Base-by-base conservation (phyloP, 2,797 vertebrate species). In the Ataeniobius toweri region DNA sequence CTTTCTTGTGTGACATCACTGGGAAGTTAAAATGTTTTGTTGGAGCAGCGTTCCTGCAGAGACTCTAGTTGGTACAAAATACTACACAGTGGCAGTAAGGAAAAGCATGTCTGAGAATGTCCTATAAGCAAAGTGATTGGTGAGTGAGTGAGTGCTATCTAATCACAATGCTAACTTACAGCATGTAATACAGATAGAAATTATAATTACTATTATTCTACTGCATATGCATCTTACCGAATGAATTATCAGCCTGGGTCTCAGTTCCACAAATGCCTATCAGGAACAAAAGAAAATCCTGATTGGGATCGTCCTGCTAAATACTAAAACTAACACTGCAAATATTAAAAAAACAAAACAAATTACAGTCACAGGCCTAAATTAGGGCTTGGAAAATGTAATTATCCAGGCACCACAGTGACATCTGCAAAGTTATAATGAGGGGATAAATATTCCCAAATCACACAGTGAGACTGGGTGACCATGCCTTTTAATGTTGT, bases 361-460 rank as follows among this genome's bases (percentile, higher is more conserved):
- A 51, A n/a, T n/a, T 67, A 69, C 22, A 26, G 41, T 46, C 67
- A 6, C 22, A 46, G 5, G 24, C 22, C 41, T 69, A 69, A 69
- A 69, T 44, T n/a, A 69, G 24, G 39, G 39, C 13, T 69, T 24
- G 44, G n/a, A 24, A 39, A 51, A 75, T 39, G 9, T 48, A 31
- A 65, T 67, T 18, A 53, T 75, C 12, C 36, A 67, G 46, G 13
- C 48, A 51, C 28, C 28, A 51, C 46, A 51, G 39, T 12, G n/a
- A 55, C 31, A 53, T 58, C 39, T 56, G 53, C 22, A 41, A 41
- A 58, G 24, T 56, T 39, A 58, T 58, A 58, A 73, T 73, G 53
- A 51, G 7, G 20, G n/a, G 28, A 81, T 56, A 77, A 41, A 77
- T 67, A 50, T 63, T 58, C 31, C 71, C 44, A 69, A 80, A 77